Evolutionary conservation across 2,888 invertebrate species (phyloP).

Genomic region (Caenorhabditis sp.): DNA sequence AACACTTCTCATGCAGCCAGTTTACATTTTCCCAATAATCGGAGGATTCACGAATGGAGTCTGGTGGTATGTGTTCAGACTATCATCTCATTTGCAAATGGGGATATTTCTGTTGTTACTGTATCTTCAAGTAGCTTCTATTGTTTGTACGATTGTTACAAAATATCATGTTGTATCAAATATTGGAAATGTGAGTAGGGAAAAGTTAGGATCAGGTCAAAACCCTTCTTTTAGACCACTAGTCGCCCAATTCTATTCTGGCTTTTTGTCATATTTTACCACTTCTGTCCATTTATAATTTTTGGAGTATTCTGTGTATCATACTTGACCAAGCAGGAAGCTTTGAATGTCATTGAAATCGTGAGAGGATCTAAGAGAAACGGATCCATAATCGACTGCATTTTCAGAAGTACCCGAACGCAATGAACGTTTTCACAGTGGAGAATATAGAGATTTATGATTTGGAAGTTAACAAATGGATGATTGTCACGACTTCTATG

Average conservation of each 20-base stretch:
- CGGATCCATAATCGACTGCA: too few relatives aligned
- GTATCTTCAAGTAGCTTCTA: slow-evolving; percentile 53
- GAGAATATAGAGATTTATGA: slow-evolving; percentile 46
- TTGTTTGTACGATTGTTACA: slow-evolving; percentile 55
- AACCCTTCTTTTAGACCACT: slow-evolving; percentile 15
- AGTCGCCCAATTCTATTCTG: slow-evolving; percentile 29
- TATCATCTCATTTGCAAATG: slow-evolving; percentile 50
- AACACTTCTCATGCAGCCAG: slow-evolving; percentile 56
- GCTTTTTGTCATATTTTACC: slow-evolving; percentile 44
- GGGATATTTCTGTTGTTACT: slow-evolving; percentile 36
- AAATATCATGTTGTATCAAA: slow-evolving; percentile 54
- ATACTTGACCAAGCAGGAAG: slow-evolving; percentile 10
- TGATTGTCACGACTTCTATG: slow-evolving; percentile 20
- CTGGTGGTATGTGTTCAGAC: slow-evolving; percentile 40
- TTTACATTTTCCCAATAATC: slow-evolving; percentile 49
- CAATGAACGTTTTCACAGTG: slow-evolving; percentile 25
- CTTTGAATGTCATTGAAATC: slow-evolving; percentile 8
- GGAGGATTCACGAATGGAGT: slow-evolving; percentile 55
- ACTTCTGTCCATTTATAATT: slow-evolving; percentile 37
- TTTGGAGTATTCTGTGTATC: slow-evolving; percentile 26
- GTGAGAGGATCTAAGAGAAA: background rate
- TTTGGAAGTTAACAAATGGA: slow-evolving; percentile 35
- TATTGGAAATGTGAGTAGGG: slow-evolving; percentile 46
- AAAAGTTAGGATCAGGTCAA: background rate
- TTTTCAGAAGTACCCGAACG: slow-evolving; percentile 52